Conservation (phyloP, 2,113 vertebrate species). For the Elgaria multicarinata region DNA sequence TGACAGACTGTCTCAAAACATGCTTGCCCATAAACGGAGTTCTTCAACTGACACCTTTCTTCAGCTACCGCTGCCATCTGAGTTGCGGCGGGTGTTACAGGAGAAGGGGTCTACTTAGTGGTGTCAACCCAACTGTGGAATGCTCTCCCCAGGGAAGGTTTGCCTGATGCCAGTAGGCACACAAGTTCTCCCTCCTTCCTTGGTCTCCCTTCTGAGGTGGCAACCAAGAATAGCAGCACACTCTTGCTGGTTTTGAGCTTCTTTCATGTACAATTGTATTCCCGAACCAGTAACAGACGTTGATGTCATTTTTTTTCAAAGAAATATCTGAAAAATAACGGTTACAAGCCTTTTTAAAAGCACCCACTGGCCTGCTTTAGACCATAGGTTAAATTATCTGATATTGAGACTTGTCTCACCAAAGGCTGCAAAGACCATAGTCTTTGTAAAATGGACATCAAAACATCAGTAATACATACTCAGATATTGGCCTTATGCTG, state of each 20-base stretch:
- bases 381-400: background rate
- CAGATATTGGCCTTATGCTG: background rate
- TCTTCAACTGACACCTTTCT: background rate
- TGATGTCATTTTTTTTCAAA: background rate
- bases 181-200: background rate
- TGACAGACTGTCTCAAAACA: background rate
- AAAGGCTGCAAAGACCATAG: background rate
- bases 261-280: background rate
- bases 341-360: background rate
- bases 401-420: background rate
- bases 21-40: background rate
- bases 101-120: background rate
- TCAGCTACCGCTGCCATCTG: background rate
- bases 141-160: background rate
- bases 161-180: background rate
- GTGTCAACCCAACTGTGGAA: background rate
- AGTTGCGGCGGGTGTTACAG: background rate
- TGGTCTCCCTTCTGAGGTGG: background rate
- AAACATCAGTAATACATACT: background rate
- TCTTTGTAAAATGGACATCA: background rate
- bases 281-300: background rate
- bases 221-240: background rate
- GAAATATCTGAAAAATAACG: background rate
- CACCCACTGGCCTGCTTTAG: background rate
- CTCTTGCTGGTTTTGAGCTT: background rate